Evolutionary conservation across 1,140 invertebrate species (phyloP).

Genomic region (Lucilia sericata): DNA sequence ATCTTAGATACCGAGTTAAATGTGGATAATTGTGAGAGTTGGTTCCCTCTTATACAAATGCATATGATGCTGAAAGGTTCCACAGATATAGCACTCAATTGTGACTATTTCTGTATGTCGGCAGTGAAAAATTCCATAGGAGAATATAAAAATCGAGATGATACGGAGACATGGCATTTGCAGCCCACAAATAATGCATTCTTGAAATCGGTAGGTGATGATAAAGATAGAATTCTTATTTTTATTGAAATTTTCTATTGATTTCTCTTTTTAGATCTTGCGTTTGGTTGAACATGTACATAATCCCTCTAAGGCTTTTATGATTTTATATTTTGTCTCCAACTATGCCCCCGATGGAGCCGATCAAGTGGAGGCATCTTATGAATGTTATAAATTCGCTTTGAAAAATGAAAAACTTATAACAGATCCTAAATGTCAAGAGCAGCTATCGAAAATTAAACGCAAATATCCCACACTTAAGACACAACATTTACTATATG

Average conservation of each 20-base stretch:
- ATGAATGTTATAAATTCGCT: conserved; percentile 73
- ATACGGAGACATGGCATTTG: conserved; percentile 61
- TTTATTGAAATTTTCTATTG: too few species aligned
- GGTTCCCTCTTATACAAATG: conserved; percentile 65
- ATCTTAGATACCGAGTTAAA: conserved; percentile 62
- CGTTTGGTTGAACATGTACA: conserved; percentile 58
- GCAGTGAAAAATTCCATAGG: conserved; percentile 65
- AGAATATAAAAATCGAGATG: conserved; percentile 60
- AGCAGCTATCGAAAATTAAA: conserved; percentile 69
- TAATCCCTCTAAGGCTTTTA: conserved; percentile 57
- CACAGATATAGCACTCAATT: conserved; percentile 56
- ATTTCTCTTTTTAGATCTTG: conserved; percentile 51
- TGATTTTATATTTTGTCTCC: conserved; percentile 63
- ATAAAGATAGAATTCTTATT: too few species aligned
- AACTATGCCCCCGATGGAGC: conserved; percentile 68
- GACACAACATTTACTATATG: conserved; percentile 71
- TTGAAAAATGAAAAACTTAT: conserved; percentile 66
- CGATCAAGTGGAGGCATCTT: conserved; percentile 73
- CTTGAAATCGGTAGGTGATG: conserved; percentile 56
- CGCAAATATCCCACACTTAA: conserved; percentile 71
- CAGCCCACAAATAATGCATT: conserved; percentile 66
- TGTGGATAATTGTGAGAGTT: conserved; percentile 65
- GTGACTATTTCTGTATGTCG: conserved; percentile 64
- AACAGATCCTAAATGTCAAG: conserved; percentile 67
- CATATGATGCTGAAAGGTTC: conserved; percentile 59